Base-by-base conservation (phyloP, 2,797 vertebrate species). In the Poecilia wingei region DNA sequence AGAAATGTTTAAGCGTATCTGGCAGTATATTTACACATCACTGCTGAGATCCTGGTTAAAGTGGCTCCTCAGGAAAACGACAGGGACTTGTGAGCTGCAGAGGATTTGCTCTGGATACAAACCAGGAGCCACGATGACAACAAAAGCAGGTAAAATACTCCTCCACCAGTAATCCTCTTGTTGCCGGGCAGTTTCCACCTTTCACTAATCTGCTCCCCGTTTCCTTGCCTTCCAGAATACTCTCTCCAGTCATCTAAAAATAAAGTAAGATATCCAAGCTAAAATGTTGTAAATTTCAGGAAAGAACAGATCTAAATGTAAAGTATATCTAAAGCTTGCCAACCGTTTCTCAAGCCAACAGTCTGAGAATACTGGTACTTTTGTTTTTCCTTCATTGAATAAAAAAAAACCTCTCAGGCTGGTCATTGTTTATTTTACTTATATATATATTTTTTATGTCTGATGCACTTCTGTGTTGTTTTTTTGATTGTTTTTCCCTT, bases 11-110 rank as follows among this genome's bases (percentile, higher is more conserved):
- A 79, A 88, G 53, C 94, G 78, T 72, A 87, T 98, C 82, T 98
- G 96, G 97, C 92, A 96, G 57, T 97, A 96, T 85, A 92, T 99
- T 75, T 98, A 98, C 91, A 94, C 94, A 28, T 95, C 94, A 72
- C 97, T 96, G 89, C 91, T 99, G 68, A 95, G 98, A 22, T 97
- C 96, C 87, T 99, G 97, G 96, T 81, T 99, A 83, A 99, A 99
- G 93, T 99, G 98, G 98, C 18, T 98, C 70, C 73, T 98, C 82
- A 92, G 97, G 81, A 96, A 97, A 80, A 88, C 95, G 13, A 98
- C 97, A 0, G 95, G 97, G 47, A 97, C 87, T 70, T 98, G 98
- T 91, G 98, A 99, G 89, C 91, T 99, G 80, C 98, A 99, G 95
- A 95, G 98, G 22, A 96, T 99, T 78, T 96, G 96, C 84, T 95